Conservation (phyloP, 2,888 invertebrate genomes). For the Helobdella robusta region DNA sequence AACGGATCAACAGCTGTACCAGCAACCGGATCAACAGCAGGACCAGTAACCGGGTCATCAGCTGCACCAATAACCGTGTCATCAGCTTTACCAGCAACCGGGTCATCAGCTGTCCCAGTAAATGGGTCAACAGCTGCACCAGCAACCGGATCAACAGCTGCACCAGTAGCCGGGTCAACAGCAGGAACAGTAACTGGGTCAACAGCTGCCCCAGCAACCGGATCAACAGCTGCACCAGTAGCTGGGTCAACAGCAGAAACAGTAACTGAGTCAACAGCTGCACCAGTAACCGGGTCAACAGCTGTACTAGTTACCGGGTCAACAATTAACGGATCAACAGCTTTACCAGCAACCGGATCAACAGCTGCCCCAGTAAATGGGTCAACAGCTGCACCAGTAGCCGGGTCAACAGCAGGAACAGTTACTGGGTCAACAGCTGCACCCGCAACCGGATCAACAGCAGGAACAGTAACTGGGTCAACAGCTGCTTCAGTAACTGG, state of each 20-base stretch:
- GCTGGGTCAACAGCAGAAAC: background rate
- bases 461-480: background rate
- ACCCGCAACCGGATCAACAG: background rate
- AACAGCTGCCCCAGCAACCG: too few relatives aligned
- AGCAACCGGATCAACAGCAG: background rate
- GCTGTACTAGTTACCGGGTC: background rate
- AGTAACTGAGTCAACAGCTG: background rate
- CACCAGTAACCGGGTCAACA: background rate
- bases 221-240: background rate
- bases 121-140: background rate
- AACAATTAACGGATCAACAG: too few relatives aligned
- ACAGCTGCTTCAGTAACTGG: background rate
- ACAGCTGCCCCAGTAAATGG: background rate
- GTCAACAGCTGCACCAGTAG: background rate
- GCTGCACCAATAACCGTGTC: background rate
- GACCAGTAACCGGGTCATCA: background rate
- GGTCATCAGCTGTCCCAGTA: background rate
- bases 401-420: background rate
- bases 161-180: background rate
- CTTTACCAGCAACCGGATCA: background rate
- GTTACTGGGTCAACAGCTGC: background rate
- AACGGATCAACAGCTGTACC: background rate
- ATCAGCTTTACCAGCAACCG: background rate
- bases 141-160: background rate
- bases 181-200: too few relatives aligned